Base-by-base conservation (phyloP, 2,113 vertebrate genomes). In the Vanacampus margaritifer region DNA sequence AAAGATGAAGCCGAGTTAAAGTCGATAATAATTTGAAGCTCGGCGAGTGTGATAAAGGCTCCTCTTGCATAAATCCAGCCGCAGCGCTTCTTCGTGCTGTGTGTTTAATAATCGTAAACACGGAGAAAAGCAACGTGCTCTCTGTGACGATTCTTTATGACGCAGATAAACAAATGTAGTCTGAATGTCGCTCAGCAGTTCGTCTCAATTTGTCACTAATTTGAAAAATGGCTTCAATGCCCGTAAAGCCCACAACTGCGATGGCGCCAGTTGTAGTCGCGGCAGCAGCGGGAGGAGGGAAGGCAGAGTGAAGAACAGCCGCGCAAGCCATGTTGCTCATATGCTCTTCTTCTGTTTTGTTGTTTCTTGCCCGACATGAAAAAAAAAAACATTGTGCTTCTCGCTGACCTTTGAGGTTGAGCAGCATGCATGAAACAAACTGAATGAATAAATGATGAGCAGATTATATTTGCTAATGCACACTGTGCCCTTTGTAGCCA, bases 401-500 rank as follows among this genome's bases (percentile, higher is more conserved):
- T 41, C 50, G 65, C 54, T 87, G 85, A 87, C 83, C 85, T 89
- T 89, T 83, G 50, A 63, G 60, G 60, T 67, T n/a, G 61, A 78
- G 78, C 77, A 67, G 58, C 68, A 79, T 53, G 74, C 59, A 75
- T 39, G 54, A 77, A 85, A 78, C 69, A 83, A 79, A 79, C 67
- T 21, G 70, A 74, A 85, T 82, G 75, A 83, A 82, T 84, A 81
- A 86, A 79, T 79, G 51, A 84, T 79, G 75, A 79, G 56, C 39
- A 66, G 61, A 79, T 83, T 87, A 76, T 76, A 79, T 81, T 83
- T 80, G 74, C 74, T 84, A 74, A 81, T 83, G 78, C 75, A 53
- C 69, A 48, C 50, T 41, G 59, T 68, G 74, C 73, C 73, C 78
- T 83, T 70, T 79, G 68, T 76, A 78, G 72, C 67, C 48, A 6